phyloP scores from a whole-genome alignment of 2,113 vertebrate species.

The Charina bottae region DNA sequence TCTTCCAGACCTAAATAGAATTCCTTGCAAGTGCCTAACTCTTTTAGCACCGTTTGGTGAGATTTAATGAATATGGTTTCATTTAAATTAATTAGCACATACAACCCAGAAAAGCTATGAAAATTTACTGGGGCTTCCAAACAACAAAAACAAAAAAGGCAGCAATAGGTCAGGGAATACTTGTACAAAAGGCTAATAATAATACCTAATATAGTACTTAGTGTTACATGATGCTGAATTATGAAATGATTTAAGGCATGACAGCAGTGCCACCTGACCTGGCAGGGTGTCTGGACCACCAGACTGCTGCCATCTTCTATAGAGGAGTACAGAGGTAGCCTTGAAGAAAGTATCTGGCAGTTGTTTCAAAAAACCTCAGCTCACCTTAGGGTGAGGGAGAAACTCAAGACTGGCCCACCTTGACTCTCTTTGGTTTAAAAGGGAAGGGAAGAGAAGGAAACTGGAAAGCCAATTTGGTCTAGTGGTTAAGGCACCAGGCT shows the following conservation, averaged over 20 bases:
- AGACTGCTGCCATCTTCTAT: background rate
- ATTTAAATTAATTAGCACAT: background rate
- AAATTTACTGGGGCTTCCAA: background rate
- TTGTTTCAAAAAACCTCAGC: background rate
- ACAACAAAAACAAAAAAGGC: background rate
- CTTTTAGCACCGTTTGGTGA: background rate
- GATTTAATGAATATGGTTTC: background rate
- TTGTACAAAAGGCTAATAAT: background rate
- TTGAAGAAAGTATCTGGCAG: background rate
- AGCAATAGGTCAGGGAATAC: background rate
- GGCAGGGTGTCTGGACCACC: background rate
- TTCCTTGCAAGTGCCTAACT: background rate
- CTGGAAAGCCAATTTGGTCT: no score
- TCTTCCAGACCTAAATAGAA: background rate
- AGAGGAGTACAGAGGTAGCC: background rate
- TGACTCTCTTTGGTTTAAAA: background rate
- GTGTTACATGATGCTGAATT: background rate
- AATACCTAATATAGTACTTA: background rate
- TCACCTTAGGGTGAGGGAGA: background rate
- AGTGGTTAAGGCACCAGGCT: no score
- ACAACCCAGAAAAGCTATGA: background rate
- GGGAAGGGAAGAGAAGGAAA: background rate
- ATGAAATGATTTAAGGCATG: background rate
- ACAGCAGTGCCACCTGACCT: background rate
- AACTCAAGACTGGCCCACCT: background rate